Base-by-base conservation (phyloP, 2,797 vertebrate species). In the Sus cebifrons region DNA sequence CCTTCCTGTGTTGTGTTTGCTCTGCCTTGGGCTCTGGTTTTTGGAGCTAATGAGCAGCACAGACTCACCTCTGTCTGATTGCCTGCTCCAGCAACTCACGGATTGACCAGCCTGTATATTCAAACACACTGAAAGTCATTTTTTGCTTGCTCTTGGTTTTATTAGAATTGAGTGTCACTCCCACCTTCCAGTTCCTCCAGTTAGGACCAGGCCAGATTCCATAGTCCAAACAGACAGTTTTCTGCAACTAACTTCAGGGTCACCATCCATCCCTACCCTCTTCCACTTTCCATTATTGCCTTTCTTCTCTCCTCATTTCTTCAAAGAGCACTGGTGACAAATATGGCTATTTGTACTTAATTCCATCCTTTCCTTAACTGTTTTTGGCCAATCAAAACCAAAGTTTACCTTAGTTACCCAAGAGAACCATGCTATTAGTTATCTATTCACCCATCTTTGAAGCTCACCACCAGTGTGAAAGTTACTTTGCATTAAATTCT, bases 401-500 rank as follows among this genome's bases (percentile, higher is more conserved):
- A 95, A 91, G 95, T 95, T 97, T 97, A 96, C 44, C 44, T 82
- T 92, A 77, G 96, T 97, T 97, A 89, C 84, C 91, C 96, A 87
- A 73, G 65, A 70, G 40, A 97, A 87, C 93, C 32, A 52, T 29
- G 84, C 40, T 91, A 84, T 92, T 89, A 97, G 84, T 87, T 74
- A 77, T 93, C 94, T 96, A 91, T 96, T 97, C 93, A 97, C 44
- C 70, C 91, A 87, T 96, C 91, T 97, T 85, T 93, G 91, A 96
- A 87, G 86, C 52, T 96, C 32, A 94, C 89, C 74, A 78, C 75
- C 44, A 91, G 62, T 81, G 29, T 86, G 93, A 82, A 95, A 95
- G 84, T 97, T 93, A 94, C 64, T 96, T 96, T 87, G 94, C 96
- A 97, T 97, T 85, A 95, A 83, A 96, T 96, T 97, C 93, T 89